Percentiles rank a stretch among this genome's conserved stretches.
phyloP scores from a whole-genome alignment of 2,888 invertebrate species.

The Stramonita haemastoma region DNA sequence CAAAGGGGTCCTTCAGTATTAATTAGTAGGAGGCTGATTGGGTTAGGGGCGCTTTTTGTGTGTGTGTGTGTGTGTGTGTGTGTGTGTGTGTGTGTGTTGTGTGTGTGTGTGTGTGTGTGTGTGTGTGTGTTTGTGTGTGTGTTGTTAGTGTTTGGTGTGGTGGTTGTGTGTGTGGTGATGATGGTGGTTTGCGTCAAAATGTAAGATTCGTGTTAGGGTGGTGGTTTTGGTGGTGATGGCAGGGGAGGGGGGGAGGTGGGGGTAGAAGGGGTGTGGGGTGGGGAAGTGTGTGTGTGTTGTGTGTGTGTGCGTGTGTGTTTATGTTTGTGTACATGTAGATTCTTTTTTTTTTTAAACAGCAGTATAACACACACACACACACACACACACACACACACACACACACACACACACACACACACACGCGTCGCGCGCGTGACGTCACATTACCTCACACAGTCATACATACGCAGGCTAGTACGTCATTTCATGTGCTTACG shows the following conservation, averaged over 20 bases:
- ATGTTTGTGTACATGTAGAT: too few species aligned
- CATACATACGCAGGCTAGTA: too few species aligned
- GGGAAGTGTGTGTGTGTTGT: background rate
- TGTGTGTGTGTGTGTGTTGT: background rate
- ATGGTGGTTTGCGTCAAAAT: background rate
- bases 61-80: too few species aligned
- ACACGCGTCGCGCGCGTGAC: background rate
- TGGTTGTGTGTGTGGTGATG: background rate
- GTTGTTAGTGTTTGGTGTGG: too few species aligned
- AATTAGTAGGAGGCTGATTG: background rate
- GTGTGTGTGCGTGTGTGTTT: too few species aligned
- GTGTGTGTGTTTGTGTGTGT: too few species aligned
- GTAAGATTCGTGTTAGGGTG: background rate
- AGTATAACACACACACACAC: background rate
- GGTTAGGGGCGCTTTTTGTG: background rate
- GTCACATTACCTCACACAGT: too few species aligned
- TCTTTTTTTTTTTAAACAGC: background rate
- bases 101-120: too few species aligned
- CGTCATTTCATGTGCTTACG: too few species aligned
- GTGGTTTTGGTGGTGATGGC: background rate
- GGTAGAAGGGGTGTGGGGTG: background rate
- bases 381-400: background rate
- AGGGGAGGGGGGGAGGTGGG: background rate
- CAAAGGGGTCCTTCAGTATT: background rate
- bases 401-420: background rate